phyloP scores from a whole-genome alignment of 2,797 vertebrate species.

The Urocyon cinereoargenteus region DNA sequence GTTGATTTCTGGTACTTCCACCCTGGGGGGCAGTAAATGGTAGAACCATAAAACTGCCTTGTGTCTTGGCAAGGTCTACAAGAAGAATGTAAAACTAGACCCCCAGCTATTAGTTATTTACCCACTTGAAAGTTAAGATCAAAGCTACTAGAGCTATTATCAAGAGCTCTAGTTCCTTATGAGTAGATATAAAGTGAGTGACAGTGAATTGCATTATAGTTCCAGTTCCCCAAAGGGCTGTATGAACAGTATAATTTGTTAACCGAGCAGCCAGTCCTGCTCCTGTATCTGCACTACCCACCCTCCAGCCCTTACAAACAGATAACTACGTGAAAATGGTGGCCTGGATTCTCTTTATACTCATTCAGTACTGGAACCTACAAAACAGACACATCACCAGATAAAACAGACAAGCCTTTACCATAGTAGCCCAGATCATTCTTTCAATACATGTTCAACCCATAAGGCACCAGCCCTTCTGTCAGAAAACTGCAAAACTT shows the following conservation, averaged over 20 bases:
- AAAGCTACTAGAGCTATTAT: not conserved
- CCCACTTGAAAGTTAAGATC: not conserved
- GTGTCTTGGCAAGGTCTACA: not conserved
- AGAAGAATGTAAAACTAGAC: not conserved
- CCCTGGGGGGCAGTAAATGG: not conserved
- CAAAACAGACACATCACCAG: slow-evolving; percentile 28
- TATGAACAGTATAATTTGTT: not conserved
- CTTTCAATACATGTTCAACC: not conserved
- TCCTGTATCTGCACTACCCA: not conserved
- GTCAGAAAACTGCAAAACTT: slow-evolving; percentile 41
- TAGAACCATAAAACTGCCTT: not conserved
- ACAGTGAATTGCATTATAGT: not conserved
- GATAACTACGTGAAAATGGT: not conserved
- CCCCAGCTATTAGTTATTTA: slow-evolving; percentile 18
- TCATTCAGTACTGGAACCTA: not conserved
- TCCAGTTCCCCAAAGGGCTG: slow-evolving; percentile 33
- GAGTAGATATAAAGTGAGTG: not conserved
- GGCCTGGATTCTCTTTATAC: not conserved
- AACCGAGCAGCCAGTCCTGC: not conserved
- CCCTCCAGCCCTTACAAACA: slow-evolving; percentile 24
- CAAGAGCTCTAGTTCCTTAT: slow-evolving; percentile 4
- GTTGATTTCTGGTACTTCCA: slow-evolving; percentile 8
- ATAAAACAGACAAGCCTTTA: not conserved
- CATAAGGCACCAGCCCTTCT: not conserved
- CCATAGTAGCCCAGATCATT: not conserved